Conservation (phyloP, 1,140 invertebrate species). For the Coelopa frigida region DNA sequence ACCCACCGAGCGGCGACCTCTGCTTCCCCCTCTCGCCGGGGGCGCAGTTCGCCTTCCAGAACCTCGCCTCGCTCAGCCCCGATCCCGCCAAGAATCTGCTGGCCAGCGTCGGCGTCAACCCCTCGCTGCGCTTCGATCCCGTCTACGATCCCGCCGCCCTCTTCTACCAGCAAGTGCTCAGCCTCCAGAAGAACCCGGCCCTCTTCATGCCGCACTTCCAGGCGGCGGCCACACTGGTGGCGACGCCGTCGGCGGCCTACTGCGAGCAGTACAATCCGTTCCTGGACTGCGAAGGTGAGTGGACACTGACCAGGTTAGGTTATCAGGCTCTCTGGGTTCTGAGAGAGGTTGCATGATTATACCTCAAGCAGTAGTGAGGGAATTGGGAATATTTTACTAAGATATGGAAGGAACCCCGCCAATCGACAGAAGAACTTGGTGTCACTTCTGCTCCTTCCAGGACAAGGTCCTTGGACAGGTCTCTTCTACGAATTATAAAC, state of each 20-base stretch:
- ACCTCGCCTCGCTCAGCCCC: slow-evolving; percentile 15
- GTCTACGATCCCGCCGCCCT: slow-evolving; percentile 37
- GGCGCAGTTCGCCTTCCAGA: slow-evolving; percentile 30
- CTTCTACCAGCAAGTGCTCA: slow-evolving; percentile 38
- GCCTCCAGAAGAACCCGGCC: slow-evolving; percentile 36
- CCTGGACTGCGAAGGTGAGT: slow-evolving; percentile 38
- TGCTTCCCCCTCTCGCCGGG: slow-evolving; percentile 27
- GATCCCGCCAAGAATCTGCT: slow-evolving; percentile 12
- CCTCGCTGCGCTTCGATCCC: slow-evolving; percentile 34
- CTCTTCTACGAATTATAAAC: too few species aligned
- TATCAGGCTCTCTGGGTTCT: too few species aligned
- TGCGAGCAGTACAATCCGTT: slow-evolving; percentile 35
- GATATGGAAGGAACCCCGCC: too few species aligned
- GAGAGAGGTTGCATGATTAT: too few species aligned
- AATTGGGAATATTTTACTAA: too few species aligned
- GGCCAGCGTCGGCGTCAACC: background rate
- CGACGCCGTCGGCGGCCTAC: slow-evolving; percentile 31
- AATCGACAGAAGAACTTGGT: too few species aligned
- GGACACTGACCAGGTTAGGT: too few species aligned
- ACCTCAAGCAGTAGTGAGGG: too few species aligned
- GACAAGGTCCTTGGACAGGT: too few species aligned
- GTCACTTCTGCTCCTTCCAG: too few species aligned
- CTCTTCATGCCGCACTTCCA: slow-evolving; percentile 41
- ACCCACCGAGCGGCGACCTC: slow-evolving; percentile 8
- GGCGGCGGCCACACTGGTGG: slow-evolving; percentile 35